Conservation (phyloP, 2,797 vertebrate species). For the Lindbergichthys nudifrons region DNA sequence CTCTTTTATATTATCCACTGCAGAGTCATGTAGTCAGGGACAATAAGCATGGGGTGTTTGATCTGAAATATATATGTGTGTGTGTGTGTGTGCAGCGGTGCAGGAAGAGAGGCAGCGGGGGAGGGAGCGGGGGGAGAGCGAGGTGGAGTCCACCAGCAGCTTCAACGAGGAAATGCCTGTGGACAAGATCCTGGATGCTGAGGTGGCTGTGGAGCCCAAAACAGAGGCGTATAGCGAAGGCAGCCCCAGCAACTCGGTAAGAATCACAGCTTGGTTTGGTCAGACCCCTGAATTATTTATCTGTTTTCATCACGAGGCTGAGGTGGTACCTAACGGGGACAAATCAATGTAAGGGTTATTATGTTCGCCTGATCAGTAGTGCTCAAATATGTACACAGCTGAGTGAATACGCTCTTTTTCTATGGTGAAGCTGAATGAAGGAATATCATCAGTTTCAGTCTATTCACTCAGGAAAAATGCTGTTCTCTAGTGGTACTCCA, state of each 20-base stretch:
- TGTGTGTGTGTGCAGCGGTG: slow-evolving; percentile 85
- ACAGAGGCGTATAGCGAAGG: slow-evolving; percentile 89
- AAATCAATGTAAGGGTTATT: background rate
- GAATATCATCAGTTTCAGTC: background rate
- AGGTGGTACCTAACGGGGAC: background rate
- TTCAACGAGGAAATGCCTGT: slow-evolving; percentile 96
- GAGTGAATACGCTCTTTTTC: background rate
- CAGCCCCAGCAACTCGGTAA: slow-evolving; percentile 90
- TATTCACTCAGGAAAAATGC: slow-evolving; percentile 1
- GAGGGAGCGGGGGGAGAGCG: slow-evolving; percentile 90
- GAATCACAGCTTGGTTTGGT: slow-evolving; percentile 32
- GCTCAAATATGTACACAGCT: background rate
- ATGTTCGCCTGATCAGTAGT: background rate
- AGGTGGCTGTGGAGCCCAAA: slow-evolving; percentile 95
- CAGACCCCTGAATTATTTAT: slow-evolving; percentile 4
- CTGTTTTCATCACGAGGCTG: background rate
- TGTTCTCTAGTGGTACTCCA: background rate
- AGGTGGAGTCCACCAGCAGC: slow-evolving; percentile 88
- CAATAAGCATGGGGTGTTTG: slow-evolving; percentile 3
- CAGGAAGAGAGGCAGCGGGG: slow-evolving; percentile 97
- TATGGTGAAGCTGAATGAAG: background rate
- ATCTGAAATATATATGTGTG: slow-evolving; percentile 12
- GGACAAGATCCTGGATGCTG: slow-evolving; percentile 96
- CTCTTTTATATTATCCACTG: background rate
- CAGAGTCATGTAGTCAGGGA: background rate